Percentiles rank a stretch among this genome's conserved stretches.
phyloP scores from a whole-genome alignment of 1,140 invertebrate genomes.

The Galleria mellonella region DNA sequence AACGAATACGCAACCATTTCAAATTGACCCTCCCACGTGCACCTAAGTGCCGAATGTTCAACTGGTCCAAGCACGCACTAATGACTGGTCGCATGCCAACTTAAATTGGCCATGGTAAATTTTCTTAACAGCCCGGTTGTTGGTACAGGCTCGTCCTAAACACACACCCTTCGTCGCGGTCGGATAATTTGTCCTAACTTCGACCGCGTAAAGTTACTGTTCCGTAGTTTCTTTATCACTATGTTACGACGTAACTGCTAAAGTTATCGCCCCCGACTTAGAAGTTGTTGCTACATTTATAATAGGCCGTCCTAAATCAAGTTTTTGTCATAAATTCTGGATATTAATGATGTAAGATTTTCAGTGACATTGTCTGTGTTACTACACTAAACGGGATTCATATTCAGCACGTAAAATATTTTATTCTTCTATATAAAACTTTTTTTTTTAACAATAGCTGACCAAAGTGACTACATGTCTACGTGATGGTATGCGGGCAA shows the following conservation, averaged over 20 bases:
- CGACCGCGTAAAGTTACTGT: constrained; percentile 17
- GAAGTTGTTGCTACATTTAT: no score
- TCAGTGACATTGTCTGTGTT: no score
- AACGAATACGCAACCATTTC: not conserved
- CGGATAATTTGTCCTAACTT: constrained; percentile 29
- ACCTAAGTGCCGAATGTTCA: not conserved
- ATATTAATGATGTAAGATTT: no score
- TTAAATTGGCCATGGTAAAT: constrained; percentile 11
- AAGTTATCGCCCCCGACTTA: not conserved
- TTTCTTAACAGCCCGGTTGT: constrained; percentile 19
- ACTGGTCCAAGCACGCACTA: not conserved
- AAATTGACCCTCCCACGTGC: not conserved
- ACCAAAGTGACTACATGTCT: no score
- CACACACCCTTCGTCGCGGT: constrained; percentile 20
- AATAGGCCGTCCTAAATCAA: no score
- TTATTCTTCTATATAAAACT: no score
- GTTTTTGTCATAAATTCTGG: no score
- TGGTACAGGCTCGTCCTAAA: constrained; percentile 18
- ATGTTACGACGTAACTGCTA: constrained; percentile 6
- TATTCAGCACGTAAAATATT: no score
- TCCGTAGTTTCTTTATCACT: constrained; percentile 30
- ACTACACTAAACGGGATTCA: no score
- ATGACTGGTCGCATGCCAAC: constrained; percentile 9
- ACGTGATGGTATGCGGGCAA: no score
- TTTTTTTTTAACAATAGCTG: no score